These are phyloP conservation scores for Ispidina lecontei DNA, from an alignment of 2,797 vertebrate genomes.

Conservation along the genomic window DNA sequence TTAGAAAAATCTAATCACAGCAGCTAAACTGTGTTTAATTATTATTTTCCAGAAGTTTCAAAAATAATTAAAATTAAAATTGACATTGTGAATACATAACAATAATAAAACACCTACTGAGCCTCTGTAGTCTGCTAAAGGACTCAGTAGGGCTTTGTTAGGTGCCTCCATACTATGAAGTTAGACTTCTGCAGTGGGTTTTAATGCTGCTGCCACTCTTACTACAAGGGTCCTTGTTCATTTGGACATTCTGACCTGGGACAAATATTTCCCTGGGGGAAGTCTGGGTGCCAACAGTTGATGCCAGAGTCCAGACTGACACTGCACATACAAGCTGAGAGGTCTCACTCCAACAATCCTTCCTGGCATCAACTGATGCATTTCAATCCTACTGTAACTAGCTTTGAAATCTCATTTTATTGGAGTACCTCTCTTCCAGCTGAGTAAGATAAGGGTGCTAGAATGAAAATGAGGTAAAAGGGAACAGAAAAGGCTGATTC, in stretches of 20 bases:
- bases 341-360: neutral
- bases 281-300: neutral
- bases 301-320: neutral
- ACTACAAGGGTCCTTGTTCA: neutral
- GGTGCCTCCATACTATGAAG: neutral
- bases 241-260: neutral
- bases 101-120: neutral
- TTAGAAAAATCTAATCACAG: neutral
- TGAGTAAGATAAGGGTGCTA: neutral
- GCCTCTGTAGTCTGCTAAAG: neutral
- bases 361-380: neutral
- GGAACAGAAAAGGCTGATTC: neutral
- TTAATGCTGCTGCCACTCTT: neutral
- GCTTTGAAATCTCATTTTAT: neutral
- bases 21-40: neutral
- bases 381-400: neutral
- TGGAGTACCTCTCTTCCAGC: neutral
- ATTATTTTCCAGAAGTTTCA: neutral
- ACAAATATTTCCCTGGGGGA: neutral
- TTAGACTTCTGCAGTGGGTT: neutral
- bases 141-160: neutral
- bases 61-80: neutral
- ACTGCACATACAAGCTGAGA: accelerated
- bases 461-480: neutral
- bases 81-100: neutral